A percentile compares a stretch with the other conserved stretches of the same genome.
phyloP scores from a whole-genome alignment of 2,888 invertebrate species.

The Chrysina gloriosa region DNA sequence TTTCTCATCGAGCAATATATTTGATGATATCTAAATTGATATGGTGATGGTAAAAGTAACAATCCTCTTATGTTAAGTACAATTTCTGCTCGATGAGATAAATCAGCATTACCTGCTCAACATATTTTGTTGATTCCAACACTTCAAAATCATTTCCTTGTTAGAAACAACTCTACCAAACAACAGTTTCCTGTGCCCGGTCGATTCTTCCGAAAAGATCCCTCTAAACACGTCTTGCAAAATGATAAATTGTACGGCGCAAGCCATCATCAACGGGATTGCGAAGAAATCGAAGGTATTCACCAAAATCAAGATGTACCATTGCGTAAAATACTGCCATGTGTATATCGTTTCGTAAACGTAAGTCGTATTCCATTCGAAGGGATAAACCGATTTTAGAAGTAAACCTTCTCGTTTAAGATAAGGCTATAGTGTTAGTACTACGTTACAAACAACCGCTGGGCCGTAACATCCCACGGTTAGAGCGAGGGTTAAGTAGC shows the following conservation, averaged over 20 bases:
- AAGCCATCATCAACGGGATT: slow-evolving; percentile 31
- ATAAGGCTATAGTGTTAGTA: slow-evolving; percentile 29
- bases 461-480: slow-evolving; percentile 9
- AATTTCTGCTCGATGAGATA: too few relatives aligned
- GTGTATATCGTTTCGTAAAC: slow-evolving; percentile 47
- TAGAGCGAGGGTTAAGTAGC: slow-evolving; percentile 3
- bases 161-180: slow-evolving; percentile 25
- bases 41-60: too few relatives aligned
- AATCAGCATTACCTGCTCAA: slow-evolving; percentile 45
- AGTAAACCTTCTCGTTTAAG: slow-evolving; percentile 24
- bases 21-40: too few relatives aligned
- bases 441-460: slow-evolving; percentile 26
- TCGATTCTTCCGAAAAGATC: slow-evolving; percentile 16
- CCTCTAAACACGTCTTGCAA: slow-evolving; percentile 46
- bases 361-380: slow-evolving; percentile 42
- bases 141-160: slow-evolving; percentile 41
- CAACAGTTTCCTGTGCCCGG: slow-evolving; percentile 3
- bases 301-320: slow-evolving; percentile 38
- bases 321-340: slow-evolving; percentile 45
- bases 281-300: slow-evolving; percentile 40
- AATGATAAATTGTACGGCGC: slow-evolving; percentile 39
- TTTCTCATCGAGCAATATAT: too few relatives aligned
- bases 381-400: slow-evolving; percentile 45
- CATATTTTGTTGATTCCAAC: slow-evolving; percentile 47
- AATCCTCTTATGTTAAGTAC: too few relatives aligned